These are phyloP conservation scores for Apolygus lucorum DNA, from an alignment of 1,140 invertebrate species.

Conservation along the genomic window DNA sequence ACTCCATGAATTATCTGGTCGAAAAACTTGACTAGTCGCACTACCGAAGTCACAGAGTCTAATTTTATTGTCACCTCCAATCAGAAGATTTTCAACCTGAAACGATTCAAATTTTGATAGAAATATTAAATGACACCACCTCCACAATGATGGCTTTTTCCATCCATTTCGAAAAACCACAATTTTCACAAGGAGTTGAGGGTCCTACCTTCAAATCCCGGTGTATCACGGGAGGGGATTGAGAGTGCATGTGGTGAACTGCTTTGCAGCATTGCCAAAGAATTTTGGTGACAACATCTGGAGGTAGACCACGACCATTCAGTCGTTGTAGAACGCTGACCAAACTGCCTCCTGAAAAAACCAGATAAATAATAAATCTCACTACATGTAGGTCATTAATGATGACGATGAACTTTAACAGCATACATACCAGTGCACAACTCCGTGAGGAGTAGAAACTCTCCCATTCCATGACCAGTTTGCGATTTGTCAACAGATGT, in stretches of 20 bases:
- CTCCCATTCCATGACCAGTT: conserved; percentile 54
- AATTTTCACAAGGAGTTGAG: too few species aligned
- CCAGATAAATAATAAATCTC: not conserved
- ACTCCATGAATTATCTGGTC: conserved; percentile 83
- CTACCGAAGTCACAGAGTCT: conserved; percentile 99
- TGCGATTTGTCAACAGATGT: conserved; percentile 62
- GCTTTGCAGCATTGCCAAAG: conserved; percentile 87
- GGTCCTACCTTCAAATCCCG: conserved; percentile 85
- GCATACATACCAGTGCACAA: conserved; percentile 49
- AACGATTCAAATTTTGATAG: too few species aligned
- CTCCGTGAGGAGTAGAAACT: conserved; percentile 64
- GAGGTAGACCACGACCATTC: conserved; percentile 49
- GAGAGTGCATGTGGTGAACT: conserved; percentile 87
- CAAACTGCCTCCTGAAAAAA: conserved; percentile 58
- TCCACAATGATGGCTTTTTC: too few species aligned
- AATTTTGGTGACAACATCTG: conserved; percentile 71
- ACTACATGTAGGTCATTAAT: not conserved
- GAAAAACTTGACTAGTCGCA: conserved; percentile 72
- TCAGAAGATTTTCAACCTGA: conserved; percentile 61
- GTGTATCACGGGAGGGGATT: conserved; percentile 81
- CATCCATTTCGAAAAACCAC: too few species aligned
- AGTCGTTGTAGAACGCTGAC: conserved; percentile 66
- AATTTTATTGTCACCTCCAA: conserved; percentile 69
- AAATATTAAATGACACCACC: too few species aligned
- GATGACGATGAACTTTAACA: not conserved